A percentile compares a stretch with the other conserved stretches of the same genome.
phyloP scores from a whole-genome alignment of 2,113 vertebrate genomes.

The Macrotis lagotis region DNA sequence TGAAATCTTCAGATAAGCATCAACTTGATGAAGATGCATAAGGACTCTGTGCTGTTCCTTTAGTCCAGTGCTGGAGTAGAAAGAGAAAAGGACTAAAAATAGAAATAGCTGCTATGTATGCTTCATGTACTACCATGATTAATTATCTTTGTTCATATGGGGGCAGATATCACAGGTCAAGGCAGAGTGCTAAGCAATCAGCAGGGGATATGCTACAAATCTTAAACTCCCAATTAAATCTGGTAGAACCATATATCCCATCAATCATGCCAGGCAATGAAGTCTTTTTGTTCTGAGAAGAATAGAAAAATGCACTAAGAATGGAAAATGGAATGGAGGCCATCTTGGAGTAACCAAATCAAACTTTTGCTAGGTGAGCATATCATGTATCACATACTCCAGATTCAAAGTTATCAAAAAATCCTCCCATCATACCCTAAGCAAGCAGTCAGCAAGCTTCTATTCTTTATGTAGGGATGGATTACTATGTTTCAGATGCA shows the following conservation, averaged over 20 bases:
- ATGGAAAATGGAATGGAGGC: not conserved
- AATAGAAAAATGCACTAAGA: not conserved
- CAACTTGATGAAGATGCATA: not conserved
- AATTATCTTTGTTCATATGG: not conserved
- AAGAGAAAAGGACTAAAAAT: not conserved
- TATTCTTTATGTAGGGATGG: not conserved
- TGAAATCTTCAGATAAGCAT: not conserved
- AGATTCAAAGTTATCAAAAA: not conserved
- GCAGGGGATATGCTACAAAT: not conserved
- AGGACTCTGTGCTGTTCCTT: not conserved
- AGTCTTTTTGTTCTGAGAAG: not conserved
- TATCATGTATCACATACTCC: not conserved
- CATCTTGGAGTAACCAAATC: not conserved
- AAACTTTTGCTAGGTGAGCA: not conserved
- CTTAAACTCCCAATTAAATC: not conserved
- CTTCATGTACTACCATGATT: not conserved
- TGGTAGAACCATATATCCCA: not conserved
- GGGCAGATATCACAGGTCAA: not conserved
- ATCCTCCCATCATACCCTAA: not conserved
- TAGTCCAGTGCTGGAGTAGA: not conserved
- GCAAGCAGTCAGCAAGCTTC: not conserved
- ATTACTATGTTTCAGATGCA: not conserved
- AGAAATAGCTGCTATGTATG: not conserved
- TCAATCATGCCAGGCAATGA: not conserved
- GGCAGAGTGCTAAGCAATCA: not conserved